Evolutionary conservation across 2,888 invertebrate species (phyloP), one percentile per base, ranked within the genome.

Genomic region (Microctonus hyperodae): DNA sequence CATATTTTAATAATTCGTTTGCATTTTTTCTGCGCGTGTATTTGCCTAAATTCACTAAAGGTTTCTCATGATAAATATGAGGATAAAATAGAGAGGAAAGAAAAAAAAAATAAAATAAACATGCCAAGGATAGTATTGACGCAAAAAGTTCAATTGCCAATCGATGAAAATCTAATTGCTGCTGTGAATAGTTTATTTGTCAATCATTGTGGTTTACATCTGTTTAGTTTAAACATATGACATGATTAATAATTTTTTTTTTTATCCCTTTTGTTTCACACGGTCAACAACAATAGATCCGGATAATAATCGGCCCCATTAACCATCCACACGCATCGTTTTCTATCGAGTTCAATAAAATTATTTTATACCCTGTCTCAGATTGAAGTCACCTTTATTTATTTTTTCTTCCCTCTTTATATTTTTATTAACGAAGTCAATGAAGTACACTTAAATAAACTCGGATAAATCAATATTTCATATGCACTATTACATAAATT

Each of bases 271-370:
- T n/a, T 28, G 28, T 40, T n/a, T 20, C 44, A 16, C 31, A n/a
- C 11, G 48, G 2, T 7, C 16, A 44, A 16, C 5, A 28, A 50
- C 48, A 64, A 57, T n/a, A 57, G 5, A 16, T 35, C 58, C 35
- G 53, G 58, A 65, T 65, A 58, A 65, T 65, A 65, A 59, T 65
- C 51, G 58, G 35, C 64, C 64, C 58, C 11, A 65, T 65, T 65
- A 58, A 44, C 25, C 50, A 51, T 51, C 37, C 58, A 65, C 25
- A 48, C 40, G 40, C 44, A 44, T 44, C 44, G 44, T 37, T 23
- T 16, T 28, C 44, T 25, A 57, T 56, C 23, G 48, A 35, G 48
- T 51, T 23, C 55, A 55, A 55, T 50, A 10, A 10, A 50, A 9
- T 44, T 16, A 44, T 9, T n/a, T 4, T 16, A 44, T 9, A 53